Conservation (phyloP, 2,888 invertebrate genomes). For the Actias luna region DNA sequence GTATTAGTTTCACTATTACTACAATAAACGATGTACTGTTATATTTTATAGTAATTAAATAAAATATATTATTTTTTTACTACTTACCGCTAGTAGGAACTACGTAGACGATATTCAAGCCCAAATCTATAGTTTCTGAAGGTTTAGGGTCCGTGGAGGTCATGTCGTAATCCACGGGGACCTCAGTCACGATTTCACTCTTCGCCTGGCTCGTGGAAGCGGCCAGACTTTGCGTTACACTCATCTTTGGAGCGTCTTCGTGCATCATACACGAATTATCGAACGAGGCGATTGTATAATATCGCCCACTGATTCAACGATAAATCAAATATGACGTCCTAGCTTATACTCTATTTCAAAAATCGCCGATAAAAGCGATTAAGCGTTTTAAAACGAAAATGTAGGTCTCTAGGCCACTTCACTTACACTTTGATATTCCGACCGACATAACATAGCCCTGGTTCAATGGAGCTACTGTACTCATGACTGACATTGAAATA, state of each 20-base stretch:
- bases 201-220: slow-evolving; percentile 82
- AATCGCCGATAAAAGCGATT: slow-evolving; percentile 69
- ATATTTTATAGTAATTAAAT: slow-evolving; percentile 1
- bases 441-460: slow-evolving; percentile 87
- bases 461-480: slow-evolving; percentile 85
- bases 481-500: slow-evolving; percentile 84
- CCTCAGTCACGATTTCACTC: slow-evolving; percentile 67
- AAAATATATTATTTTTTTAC: slow-evolving; percentile 15
- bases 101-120: slow-evolving; percentile 84
- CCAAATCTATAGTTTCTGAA: slow-evolving; percentile 77
- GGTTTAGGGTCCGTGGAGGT: slow-evolving; percentile 74
- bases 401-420: slow-evolving; percentile 95
- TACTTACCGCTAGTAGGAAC: slow-evolving; percentile 82
- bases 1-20: not conserved
- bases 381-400: slow-evolving; percentile 80
- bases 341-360: slow-evolving; percentile 82
- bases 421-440: slow-evolving; percentile 91
- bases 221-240: slow-evolving; percentile 85
- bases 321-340: slow-evolving; percentile 70
- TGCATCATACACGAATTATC: slow-evolving; percentile 82
- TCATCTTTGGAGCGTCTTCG: slow-evolving; percentile 86
- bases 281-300: slow-evolving; percentile 61
- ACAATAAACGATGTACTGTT: not conserved
- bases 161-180: slow-evolving; percentile 71
- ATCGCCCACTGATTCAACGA: slow-evolving; percentile 48